phyloP scores from a whole-genome alignment of 2,797 vertebrate species.

The Enteromius paludinosus region DNA sequence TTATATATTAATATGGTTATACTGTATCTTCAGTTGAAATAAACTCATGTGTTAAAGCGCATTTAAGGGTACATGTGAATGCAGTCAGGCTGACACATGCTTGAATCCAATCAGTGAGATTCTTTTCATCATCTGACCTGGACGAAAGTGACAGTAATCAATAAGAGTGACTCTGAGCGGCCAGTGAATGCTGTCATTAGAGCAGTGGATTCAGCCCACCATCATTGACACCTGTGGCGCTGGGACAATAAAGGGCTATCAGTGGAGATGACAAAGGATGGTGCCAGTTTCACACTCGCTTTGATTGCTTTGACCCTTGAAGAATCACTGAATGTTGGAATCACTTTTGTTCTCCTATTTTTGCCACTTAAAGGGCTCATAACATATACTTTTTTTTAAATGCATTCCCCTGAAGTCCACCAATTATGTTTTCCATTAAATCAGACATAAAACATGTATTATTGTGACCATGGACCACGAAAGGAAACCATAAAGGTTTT shows the following conservation, averaged over 20 bases:
- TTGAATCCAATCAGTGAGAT: slow-evolving; percentile 40
- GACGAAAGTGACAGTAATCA: slow-evolving; percentile 32
- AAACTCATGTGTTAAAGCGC: not conserved
- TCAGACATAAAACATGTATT: too few species aligned
- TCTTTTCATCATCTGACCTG: slow-evolving; percentile 30
- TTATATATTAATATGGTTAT: not conserved
- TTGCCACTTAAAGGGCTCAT: not conserved
- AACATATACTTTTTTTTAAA: not conserved
- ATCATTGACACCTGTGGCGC: not conserved
- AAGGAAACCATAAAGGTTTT: too few species aligned
- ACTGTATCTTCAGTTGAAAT: not conserved
- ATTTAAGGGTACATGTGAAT: not conserved
- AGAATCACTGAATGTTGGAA: not conserved
- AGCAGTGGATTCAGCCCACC: not conserved
- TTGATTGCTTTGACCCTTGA: not conserved
- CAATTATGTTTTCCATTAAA: not conserved
- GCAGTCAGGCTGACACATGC: not conserved
- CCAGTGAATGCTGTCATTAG: slow-evolving; percentile 35
- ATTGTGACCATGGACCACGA: too few species aligned
- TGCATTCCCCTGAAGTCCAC: not conserved
- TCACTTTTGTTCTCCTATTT: not conserved
- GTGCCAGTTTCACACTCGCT: not conserved
- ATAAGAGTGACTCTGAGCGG: slow-evolving; percentile 41
- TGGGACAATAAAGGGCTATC: slow-evolving; percentile 36
- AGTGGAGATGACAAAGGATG: not conserved